Evolutionary conservation across 1,140 invertebrate species (phyloP).

Genomic region (Dysdera silvatica): DNA sequence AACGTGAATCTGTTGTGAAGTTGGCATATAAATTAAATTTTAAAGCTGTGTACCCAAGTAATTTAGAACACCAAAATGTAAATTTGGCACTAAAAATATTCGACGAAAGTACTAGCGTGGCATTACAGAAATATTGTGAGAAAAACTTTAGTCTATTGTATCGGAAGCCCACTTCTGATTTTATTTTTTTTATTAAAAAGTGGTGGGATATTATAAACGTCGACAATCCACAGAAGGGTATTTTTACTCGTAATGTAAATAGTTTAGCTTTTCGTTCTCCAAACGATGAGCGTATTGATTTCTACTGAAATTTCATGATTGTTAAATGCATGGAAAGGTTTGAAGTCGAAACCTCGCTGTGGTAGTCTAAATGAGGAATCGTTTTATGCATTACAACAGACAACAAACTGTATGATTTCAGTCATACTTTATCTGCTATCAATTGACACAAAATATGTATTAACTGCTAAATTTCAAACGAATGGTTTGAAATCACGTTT

Average conservation of each 20-base stretch:
- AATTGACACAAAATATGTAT: neutral
- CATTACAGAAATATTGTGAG: neutral
- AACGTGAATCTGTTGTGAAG: neutral
- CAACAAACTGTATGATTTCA: neutral
- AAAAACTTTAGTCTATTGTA: neutral
- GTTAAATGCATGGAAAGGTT: neutral
- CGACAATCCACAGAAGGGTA: neutral
- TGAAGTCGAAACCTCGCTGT: neutral
- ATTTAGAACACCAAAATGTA: neutral
- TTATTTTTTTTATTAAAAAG: neutral
- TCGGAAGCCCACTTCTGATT: neutral
- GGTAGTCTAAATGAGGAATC: neutral
- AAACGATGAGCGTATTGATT: neutral
- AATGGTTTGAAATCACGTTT: neutral
- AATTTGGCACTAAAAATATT: neutral
- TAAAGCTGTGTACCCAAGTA: neutral
- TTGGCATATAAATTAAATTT: neutral
- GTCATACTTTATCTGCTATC: neutral
- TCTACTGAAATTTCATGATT: neutral
- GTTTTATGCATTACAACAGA: neutral
- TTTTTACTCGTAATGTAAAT: neutral
- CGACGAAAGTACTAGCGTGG: neutral
- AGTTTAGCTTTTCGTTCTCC: neutral
- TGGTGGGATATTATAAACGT: constrained; percentile 6
- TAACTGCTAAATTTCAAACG: neutral